phyloP scores from a whole-genome alignment of 2,797 vertebrate species.

The Morelia viridis region DNA sequence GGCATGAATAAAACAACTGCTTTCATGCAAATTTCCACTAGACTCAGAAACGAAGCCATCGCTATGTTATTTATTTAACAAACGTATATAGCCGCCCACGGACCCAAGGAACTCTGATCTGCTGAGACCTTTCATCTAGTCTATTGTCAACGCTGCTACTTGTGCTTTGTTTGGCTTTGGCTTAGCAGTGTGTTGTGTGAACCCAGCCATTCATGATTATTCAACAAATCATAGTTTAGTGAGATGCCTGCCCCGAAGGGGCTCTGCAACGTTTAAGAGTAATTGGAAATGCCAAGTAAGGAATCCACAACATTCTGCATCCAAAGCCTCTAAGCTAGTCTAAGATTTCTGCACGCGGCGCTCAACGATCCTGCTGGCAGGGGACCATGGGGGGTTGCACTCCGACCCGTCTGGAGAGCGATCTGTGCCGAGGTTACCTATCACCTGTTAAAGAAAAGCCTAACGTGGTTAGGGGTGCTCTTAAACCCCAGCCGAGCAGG shows the following conservation, averaged over 20 bases:
- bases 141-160: not conserved
- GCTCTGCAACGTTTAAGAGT: not conserved
- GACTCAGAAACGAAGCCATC: not conserved
- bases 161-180: not conserved
- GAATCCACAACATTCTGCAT: not conserved
- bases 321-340: not conserved
- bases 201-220: not conserved
- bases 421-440: rapidly evolving
- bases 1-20: not conserved
- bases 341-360: not conserved
- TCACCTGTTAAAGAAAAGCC: not conserved
- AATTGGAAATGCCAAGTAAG: not conserved
- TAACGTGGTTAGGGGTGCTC: not conserved
- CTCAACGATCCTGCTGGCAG: not conserved
- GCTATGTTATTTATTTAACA: not conserved
- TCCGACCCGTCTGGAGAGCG: not conserved
- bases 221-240: not conserved
- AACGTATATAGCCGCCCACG: not conserved
- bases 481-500: not conserved
- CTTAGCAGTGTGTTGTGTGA: not conserved
- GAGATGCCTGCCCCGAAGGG: not conserved
- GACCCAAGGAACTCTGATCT: not conserved
- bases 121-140: not conserved
- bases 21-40: not conserved
- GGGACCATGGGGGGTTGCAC: not conserved